Evolutionary conservation across 92 coral and sea anemone genomes (phyloP).

Genomic region (Epizoanthus ramosus): DNA sequence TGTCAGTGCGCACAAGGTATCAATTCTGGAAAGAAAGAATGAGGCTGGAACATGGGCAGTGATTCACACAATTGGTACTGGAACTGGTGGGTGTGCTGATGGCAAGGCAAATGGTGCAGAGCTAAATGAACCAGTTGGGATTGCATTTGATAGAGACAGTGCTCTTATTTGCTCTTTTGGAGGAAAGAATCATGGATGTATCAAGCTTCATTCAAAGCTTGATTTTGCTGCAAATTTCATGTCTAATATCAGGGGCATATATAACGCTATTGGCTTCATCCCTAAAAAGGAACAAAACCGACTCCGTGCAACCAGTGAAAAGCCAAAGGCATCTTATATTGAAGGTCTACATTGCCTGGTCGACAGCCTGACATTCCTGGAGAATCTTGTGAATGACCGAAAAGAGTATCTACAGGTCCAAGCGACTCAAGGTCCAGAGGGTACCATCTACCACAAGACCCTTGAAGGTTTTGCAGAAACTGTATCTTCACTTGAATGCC

Average conservation of each 20-base stretch:
- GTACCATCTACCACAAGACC: too few species aligned
- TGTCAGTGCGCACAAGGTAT: not conserved
- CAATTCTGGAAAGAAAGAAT: not conserved
- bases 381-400: too few species aligned
- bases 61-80: constrained; percentile 11
- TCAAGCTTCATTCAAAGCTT: constrained; percentile 55
- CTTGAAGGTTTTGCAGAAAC: constrained; percentile 57
- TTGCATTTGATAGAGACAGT: constrained; percentile 49
- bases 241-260: constrained; percentile 40
- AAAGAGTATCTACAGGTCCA: too few species aligned
- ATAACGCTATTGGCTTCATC: constrained; percentile 58
- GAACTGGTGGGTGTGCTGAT: constrained; percentile 54
- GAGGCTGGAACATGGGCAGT: not conserved
- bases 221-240: constrained; percentile 56
- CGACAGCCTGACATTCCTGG: too few species aligned
- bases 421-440: too few species aligned
- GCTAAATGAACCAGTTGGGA: constrained; percentile 57
- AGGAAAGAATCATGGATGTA: constrained; percentile 52
- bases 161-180: constrained; percentile 62
- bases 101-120: constrained; percentile 36
- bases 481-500: constrained; percentile 34
- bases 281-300: constrained; percentile 71
- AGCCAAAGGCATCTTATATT: too few species aligned
- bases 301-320: too few species aligned
- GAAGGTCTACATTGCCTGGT: constrained; percentile 44